Evolutionary conservation across 2,797 vertebrate species (phyloP).

Genomic region (Glossophaga mutica): DNA sequence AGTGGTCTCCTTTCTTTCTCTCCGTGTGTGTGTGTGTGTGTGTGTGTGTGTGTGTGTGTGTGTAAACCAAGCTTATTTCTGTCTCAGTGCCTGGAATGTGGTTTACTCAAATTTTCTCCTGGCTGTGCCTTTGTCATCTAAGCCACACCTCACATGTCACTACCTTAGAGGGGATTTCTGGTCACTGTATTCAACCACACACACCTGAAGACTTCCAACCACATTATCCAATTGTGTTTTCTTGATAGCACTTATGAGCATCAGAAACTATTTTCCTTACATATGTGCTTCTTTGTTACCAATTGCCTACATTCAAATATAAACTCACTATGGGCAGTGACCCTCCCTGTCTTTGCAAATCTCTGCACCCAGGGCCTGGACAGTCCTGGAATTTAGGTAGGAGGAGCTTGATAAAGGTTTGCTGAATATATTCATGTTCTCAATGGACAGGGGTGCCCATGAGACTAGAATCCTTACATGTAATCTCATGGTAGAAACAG

Average conservation of each 20-base stretch:
- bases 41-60: background rate
- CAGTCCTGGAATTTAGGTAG: background rate
- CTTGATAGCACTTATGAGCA: background rate
- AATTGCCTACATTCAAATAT: background rate
- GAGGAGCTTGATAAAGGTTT: background rate
- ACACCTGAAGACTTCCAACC: background rate
- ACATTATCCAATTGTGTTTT: background rate
- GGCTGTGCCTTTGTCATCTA: background rate
- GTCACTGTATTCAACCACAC: background rate
- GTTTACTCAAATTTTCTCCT: background rate
- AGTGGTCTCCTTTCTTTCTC: background rate
- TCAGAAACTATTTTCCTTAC: background rate
- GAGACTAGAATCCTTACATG: background rate
- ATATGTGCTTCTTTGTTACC: background rate
- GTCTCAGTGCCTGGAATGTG: background rate
- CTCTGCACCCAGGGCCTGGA: background rate
- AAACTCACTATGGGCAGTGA: background rate
- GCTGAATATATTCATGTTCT: background rate
- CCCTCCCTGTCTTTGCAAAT: background rate
- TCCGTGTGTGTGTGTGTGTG: background rate
- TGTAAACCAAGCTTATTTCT: background rate
- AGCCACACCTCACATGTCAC: background rate
- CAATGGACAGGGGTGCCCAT: background rate
- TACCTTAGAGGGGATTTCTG: background rate
- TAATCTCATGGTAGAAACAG: background rate